Base-by-base conservation (phyloP, 1,140 invertebrate species). In the Aphelinus certus region DNA sequence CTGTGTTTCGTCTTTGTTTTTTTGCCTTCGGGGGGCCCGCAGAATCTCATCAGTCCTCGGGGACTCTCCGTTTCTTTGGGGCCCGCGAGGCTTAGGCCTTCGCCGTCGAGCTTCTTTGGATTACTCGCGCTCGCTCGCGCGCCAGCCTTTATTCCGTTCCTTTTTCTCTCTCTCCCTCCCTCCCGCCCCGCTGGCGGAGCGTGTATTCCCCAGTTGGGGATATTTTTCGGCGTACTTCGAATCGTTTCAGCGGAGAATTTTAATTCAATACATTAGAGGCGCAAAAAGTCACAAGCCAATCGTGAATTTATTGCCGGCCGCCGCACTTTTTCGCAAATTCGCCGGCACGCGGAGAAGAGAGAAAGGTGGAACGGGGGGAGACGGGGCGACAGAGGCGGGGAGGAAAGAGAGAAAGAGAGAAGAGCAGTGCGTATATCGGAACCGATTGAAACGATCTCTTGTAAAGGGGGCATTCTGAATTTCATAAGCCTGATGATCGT, bases 191-290 rank as follows among this genome's bases (percentile, higher is more conserved):
- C 26, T 3, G 0, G 26, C 48, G n/a, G 4, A 53, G 56, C 47
- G 45, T 49, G 55, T 26, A 58, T 26, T 66, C 62, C 56, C 62
- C 56, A 60, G 48, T 46, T 58, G 66, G 60, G 73, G 70, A 69
- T 65, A 55, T 6, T 63, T 74, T 75, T 75, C 73, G 73, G 61
- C 66, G 67, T 56, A 76, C 55, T 67, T 61, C 67, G 45, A 71
- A 76, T 71, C 55, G 26, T 45, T 66, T 56, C 47, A 43, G 10
- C 43, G 66, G 53, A 60, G 68, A 76, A 76, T 76, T 76, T 76
- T 76, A 76, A 76, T 76, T 76, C 74, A 76, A 76, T 76, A 76
- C 74, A 71, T 71, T 71, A 76, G 68, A 60, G 61, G 9, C 9
- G 64, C 51, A 71, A 71, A 76, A 76, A 76, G 48, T 7, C 42